Base-by-base conservation (phyloP, 1,140 invertebrate species). In the Sesamia nonagrioides region DNA sequence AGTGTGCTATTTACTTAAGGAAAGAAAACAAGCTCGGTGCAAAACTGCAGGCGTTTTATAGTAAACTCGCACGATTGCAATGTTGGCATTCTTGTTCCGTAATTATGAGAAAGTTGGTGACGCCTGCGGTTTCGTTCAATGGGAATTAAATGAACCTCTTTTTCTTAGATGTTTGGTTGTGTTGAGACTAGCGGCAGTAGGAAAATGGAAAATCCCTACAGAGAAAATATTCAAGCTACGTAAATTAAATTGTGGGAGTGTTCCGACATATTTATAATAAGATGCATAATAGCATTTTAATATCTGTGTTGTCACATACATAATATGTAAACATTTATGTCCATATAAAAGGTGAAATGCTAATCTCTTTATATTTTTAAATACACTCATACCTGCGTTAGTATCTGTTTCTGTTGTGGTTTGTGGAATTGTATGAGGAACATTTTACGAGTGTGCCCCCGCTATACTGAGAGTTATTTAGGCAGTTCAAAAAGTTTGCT, bases 21-120 rank as follows among this genome's bases (percentile, higher is more conserved):
- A 48, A 68, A 66, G 74, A 66, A 77, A 77, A 54, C 75, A 68
- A 66, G 45, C 45, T 52, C 74, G 27, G 35, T 58, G 33, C 45
- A 77, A 72, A 77, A 77, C 61, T 77, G 61, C 68, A 71, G 77
- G 77, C 77, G 66, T 72, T 71, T 56, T 61, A 73, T 58, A 75
- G 11, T 48, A 42, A 66, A 71, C 50, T 18, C 37, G 27, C 15
- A 56, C 27, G 52, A 50, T 78, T 61, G 73, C 42, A 63, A 42
- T 58, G 71, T 74, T 74, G 35, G 17, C 54, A 37, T 52, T 42
- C 18, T 61, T 75, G 72, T 74, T 74, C 52, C 50, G 58, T 75
- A 63, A 75, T 75, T 63, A 75, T n/a, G 35, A 61, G 56, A 48
- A 75, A 61, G 21, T 75, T 75, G 42, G 73, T 61, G 42, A 75